Conservation (phyloP, 2,113 vertebrate genomes). For the Nestor notabilis region DNA sequence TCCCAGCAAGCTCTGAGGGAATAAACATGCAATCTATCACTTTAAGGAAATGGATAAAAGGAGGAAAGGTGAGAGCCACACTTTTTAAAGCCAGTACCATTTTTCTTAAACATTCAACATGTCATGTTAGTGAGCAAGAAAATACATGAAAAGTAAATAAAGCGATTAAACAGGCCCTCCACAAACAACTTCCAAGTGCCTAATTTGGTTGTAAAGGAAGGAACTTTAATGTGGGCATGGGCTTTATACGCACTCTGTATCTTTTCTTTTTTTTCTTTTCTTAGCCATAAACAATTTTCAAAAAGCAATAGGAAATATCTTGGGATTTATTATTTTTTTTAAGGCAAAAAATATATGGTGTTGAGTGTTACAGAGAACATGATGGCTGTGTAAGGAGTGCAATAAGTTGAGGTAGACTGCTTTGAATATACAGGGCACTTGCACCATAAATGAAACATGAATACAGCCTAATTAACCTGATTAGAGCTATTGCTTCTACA, state of each 20-base stretch:
- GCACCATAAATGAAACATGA: constrained; percentile 70
- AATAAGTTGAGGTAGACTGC: constrained; percentile 14
- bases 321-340: neutral
- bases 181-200: neutral
- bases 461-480: constrained; percentile 75
- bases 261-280: neutral
- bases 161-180: neutral
- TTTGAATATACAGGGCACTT: constrained; percentile 71
- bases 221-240: neutral
- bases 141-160: neutral
- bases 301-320: neutral
- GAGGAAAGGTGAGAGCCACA: neutral
- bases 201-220: neutral
- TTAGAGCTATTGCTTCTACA: constrained; percentile 68
- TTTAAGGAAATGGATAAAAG: neutral
- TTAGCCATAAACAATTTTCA: neutral
- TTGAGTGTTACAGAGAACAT: neutral
- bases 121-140: neutral
- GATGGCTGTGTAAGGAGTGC: neutral
- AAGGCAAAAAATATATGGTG: neutral
- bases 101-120: neutral
- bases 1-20: neutral
- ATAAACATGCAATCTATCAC: neutral
- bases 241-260: neutral
- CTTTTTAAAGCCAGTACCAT: neutral